Conservation (phyloP, 1,140 invertebrate genomes). For the Dinothrombium tinctorium region DNA sequence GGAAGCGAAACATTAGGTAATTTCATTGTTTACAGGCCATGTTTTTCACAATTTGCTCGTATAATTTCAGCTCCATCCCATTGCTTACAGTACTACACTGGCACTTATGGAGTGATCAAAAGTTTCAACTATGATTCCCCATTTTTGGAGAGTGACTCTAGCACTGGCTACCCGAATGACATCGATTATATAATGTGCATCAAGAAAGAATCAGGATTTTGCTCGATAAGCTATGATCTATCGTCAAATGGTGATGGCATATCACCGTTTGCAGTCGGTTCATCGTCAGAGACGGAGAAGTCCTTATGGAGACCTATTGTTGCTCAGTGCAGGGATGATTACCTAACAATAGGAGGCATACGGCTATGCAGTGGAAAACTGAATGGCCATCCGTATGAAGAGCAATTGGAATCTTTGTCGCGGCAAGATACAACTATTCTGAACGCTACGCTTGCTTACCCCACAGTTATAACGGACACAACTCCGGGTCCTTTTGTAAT, state of each 20-base stretch:
- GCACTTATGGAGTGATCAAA: conserved; percentile 33
- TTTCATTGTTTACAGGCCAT: not conserved
- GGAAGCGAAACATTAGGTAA: conserved; percentile 26
- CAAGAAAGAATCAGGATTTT: conserved; percentile 18
- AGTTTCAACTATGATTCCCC: conserved; percentile 33
- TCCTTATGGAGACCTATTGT: conserved; percentile 2
- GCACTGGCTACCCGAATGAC: conserved; percentile 24
- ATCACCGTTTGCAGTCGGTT: conserved; percentile 15
- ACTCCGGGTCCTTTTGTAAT: conserved; percentile 16
- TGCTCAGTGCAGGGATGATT: conserved; percentile 14
- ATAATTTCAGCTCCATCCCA: conserved; percentile 37
- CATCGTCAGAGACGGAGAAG: conserved; percentile 2
- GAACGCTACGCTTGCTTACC: conserved; percentile 4
- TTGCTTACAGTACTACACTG: conserved; percentile 50
- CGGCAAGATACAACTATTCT: not conserved
- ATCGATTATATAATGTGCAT: conserved; percentile 26
- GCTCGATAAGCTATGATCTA: conserved; percentile 27
- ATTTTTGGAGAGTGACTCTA: not conserved
- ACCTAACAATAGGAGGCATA: conserved; percentile 14
- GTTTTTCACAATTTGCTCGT: not conserved
- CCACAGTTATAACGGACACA: conserved; percentile 11
- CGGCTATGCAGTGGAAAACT: conserved; percentile 12
- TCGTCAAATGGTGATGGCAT: conserved; percentile 5
- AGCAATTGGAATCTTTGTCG: not conserved
- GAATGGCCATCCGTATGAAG: not conserved